These are phyloP conservation scores for Lottia scabra DNA, from an alignment of 2,888 invertebrate genomes.

Conservation along the genomic window DNA sequence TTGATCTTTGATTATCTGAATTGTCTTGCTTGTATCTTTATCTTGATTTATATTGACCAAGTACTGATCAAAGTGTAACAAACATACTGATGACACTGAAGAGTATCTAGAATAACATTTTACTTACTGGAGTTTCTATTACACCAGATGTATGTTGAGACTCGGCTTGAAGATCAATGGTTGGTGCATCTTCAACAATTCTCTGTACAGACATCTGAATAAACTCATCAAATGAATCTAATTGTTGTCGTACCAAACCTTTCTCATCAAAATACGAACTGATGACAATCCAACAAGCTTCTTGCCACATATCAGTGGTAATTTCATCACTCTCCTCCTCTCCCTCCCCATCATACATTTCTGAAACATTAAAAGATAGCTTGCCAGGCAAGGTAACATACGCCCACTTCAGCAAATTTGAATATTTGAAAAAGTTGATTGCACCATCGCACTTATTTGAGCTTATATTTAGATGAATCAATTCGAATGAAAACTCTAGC, in stretches of 20 bases:
- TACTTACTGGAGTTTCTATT: constrained; percentile 73
- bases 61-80: too few relatives aligned
- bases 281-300: constrained; percentile 99
- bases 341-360: constrained; percentile 41
- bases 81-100: background rate
- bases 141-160: constrained; percentile 95
- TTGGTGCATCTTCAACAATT: constrained; percentile 99
- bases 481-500: too few relatives aligned
- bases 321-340: constrained; percentile 82
- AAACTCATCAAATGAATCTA: constrained; percentile 99
- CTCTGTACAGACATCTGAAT: constrained; percentile 99
- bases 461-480: too few relatives aligned
- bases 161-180: constrained; percentile 95
- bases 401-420: too few relatives aligned
- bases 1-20: too few relatives aligned
- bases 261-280: constrained; percentile 99
- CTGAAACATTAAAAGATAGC: constrained; percentile 26
- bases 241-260: constrained; percentile 97
- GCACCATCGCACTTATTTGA: too few relatives aligned
- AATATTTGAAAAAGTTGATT: too few relatives aligned
- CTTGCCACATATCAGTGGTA: constrained; percentile 98
- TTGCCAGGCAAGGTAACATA: too few relatives aligned
- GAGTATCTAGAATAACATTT: background rate
- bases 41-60: too few relatives aligned
- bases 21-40: too few relatives aligned